phyloP scores from a whole-genome alignment of 2,888 invertebrate genomes.

The Nineta flava region DNA sequence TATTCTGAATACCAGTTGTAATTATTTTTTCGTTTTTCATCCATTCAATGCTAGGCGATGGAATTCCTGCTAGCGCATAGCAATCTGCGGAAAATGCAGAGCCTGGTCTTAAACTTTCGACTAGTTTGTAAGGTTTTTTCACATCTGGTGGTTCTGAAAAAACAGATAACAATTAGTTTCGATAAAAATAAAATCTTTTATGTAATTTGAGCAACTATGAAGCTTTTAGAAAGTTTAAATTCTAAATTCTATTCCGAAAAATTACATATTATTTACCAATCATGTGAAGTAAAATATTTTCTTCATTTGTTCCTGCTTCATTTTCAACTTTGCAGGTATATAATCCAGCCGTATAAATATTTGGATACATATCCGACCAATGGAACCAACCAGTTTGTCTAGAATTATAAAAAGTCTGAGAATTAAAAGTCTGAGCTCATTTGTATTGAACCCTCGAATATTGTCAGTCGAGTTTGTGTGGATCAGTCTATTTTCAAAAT shows the following conservation, averaged over 20 bases:
- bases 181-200: too few species aligned
- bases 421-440: too few species aligned
- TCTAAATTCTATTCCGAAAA: not conserved
- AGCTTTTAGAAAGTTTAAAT: not conserved
- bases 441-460: too few species aligned
- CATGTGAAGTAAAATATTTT: not conserved
- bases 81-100: not conserved
- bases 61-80: conserved; percentile 37
- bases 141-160: conserved; percentile 1
- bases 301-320: conserved; percentile 1
- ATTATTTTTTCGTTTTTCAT: conserved; percentile 23
- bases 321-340: conserved; percentile 5
- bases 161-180: too few species aligned
- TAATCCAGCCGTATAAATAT: conserved; percentile 18
- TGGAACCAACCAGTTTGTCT: conserved; percentile 30
- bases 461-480: too few species aligned
- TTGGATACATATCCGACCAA: conserved; percentile 26
- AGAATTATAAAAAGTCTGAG: conserved; percentile 11
- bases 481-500: too few species aligned
- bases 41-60: conserved; percentile 42
- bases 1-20: too few species aligned
- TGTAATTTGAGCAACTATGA: too few species aligned
- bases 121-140: not conserved
- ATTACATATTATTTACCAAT: not conserved
- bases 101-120: not conserved